Percentiles rank a stretch among this genome's conserved stretches.
Evolutionary conservation across 2,888 invertebrate species (phyloP).

Genomic region (Tubulanus polymorphus): DNA sequence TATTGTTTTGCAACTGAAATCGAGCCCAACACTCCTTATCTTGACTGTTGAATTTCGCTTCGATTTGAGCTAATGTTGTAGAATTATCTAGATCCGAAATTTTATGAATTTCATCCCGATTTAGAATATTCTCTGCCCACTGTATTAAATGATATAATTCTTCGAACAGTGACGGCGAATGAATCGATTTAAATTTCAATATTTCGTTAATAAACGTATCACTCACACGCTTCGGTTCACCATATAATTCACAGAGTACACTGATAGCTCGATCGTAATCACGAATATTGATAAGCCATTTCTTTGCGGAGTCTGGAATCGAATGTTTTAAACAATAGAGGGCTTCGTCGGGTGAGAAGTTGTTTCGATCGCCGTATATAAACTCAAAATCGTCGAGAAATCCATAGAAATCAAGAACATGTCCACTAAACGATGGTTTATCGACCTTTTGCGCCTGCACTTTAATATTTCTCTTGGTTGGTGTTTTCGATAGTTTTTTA

Average conservation of each 20-base stretch:
- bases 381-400: not conserved
- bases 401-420: not conserved
- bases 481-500: too few species aligned
- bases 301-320: not conserved
- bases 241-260: not conserved
- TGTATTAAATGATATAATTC: not conserved
- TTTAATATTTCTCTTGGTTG: too few species aligned
- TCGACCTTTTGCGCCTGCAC: too few species aligned
- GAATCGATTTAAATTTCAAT: not conserved
- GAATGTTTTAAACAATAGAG: not conserved
- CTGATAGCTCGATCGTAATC: not conserved
- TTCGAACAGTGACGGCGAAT: not conserved
- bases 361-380: not conserved
- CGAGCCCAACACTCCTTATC: not conserved
- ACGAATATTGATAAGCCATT: not conserved
- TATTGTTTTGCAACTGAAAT: not conserved
- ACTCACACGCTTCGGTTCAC: not conserved
- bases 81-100: not conserved
- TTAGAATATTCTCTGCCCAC: not conserved
- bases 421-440: not conserved
- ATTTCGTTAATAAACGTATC: not conserved
- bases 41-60: not conserved
- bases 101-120: not conserved
- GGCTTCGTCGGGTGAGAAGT: not conserved
- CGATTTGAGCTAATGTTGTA: not conserved